These are phyloP conservation scores for Noctua janthina DNA, from an alignment of 2,888 invertebrate species.

Conservation along the genomic window DNA sequence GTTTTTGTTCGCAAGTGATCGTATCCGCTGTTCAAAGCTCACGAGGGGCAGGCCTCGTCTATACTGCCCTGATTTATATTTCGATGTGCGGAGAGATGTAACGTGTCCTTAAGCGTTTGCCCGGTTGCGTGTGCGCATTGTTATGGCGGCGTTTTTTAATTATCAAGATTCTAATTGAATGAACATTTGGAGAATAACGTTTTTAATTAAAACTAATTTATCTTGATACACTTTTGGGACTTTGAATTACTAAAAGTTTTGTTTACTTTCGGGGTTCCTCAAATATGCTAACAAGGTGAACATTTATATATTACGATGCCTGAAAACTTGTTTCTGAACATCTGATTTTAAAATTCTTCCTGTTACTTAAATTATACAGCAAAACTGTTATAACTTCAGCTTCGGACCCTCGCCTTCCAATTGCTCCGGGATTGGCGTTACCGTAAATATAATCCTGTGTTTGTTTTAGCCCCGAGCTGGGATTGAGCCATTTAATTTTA, in stretches of 20 bases:
- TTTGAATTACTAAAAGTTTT: slow-evolving; percentile 2
- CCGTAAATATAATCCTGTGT: slow-evolving; percentile 75
- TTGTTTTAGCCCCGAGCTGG: slow-evolving; percentile 80
- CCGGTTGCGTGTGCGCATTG: slow-evolving; percentile 68
- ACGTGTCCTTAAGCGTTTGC: slow-evolving; percentile 81
- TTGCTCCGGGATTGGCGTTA: slow-evolving; percentile 65
- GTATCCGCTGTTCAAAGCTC: slow-evolving; percentile 84
- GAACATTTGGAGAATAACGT: slow-evolving; percentile 36
- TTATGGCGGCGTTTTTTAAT: slow-evolving; percentile 49
- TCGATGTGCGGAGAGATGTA: slow-evolving; percentile 78
- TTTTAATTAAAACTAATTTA: slow-evolving; percentile 55
- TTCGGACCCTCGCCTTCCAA: slow-evolving; percentile 28
- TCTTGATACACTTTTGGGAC: slow-evolving; percentile 26
- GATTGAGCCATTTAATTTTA: slow-evolving; percentile 85
- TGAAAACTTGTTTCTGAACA: background rate
- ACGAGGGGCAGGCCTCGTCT: slow-evolving; percentile 79
- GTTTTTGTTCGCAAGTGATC: slow-evolving; percentile 83
- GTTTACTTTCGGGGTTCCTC: background rate
- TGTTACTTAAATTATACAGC: background rate
- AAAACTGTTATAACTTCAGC: slow-evolving; percentile 24
- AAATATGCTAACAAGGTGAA: background rate
- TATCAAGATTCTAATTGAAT: slow-evolving; percentile 59
- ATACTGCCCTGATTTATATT: slow-evolving; percentile 88
- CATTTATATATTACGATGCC: background rate
- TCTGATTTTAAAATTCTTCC: background rate